These are phyloP conservation scores for Protomyctophum bolini DNA, from an alignment of 2,113 vertebrate genomes.

Conservation along the genomic window DNA sequence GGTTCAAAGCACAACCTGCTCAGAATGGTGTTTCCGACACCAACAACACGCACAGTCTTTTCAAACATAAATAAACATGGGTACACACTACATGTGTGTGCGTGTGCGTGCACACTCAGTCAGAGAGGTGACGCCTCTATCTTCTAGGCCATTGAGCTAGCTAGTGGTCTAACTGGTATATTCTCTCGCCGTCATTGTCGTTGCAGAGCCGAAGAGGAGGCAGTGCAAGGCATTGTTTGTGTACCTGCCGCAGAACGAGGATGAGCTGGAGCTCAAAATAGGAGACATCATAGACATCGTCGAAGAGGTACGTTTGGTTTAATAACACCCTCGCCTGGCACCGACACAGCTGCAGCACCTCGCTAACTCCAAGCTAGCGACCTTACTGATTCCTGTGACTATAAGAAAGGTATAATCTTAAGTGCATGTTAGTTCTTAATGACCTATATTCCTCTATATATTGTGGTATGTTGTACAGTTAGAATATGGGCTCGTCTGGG, in stretches of 20 bases:
- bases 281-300: conserved; percentile 89
- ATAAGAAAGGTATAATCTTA: too few relatives aligned
- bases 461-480: too few relatives aligned
- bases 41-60: too few relatives aligned
- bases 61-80: neutral
- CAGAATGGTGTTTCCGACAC: too few relatives aligned
- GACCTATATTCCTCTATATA: too few relatives aligned
- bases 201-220: conserved; percentile 84
- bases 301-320: conserved; percentile 89
- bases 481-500: too few relatives aligned
- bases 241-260: conserved; percentile 91
- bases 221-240: conserved; percentile 90
- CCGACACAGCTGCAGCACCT: too few relatives aligned
- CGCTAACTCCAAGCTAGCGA: too few relatives aligned
- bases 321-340: neutral
- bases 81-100: neutral
- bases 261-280: conserved; percentile 90
- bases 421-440: too few relatives aligned
- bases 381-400: too few relatives aligned
- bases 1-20: too few relatives aligned
- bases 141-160: neutral
- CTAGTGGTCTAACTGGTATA: neutral
- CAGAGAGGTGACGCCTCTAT: neutral
- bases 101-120: too few relatives aligned
- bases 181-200: conserved; percentile 24